A percentile compares a stretch with the other conserved stretches of the same genome.
phyloP scores from a whole-genome alignment of 1,140 invertebrate genomes.

The Alviniconcha marisindica region DNA sequence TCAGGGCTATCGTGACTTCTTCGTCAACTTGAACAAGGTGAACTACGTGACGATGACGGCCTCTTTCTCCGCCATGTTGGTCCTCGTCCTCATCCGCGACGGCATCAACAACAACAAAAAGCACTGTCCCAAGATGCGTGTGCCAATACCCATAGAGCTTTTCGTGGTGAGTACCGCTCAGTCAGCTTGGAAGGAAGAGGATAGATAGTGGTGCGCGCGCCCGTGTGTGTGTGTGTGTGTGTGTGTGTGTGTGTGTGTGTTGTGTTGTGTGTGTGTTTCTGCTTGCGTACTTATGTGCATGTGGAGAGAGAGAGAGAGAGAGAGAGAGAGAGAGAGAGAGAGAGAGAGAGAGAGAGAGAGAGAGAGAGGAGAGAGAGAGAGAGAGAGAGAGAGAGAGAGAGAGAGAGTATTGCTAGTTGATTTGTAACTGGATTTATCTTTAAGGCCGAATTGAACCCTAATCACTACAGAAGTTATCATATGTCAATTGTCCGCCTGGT shows the following conservation, averaged over 20 bases:
- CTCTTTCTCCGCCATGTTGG: constrained; percentile 83
- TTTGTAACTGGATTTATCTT: too few relatives aligned
- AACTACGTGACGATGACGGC: constrained; percentile 80
- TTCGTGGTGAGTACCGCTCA: constrained; percentile 80
- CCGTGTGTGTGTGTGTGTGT: not conserved
- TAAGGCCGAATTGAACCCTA: too few relatives aligned
- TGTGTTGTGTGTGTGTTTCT: not conserved
- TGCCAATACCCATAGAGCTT: constrained; percentile 92
- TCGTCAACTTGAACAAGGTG: constrained; percentile 70
- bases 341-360: too few relatives aligned
- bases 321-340: too few relatives aligned
- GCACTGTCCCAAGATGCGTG: constrained; percentile 79
- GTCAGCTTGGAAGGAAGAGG: too few relatives aligned
- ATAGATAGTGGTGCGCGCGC: not conserved
- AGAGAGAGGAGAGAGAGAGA: too few relatives aligned
- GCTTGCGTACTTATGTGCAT: not conserved
- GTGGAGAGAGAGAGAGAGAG: too few relatives aligned
- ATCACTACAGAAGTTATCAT: too few relatives aligned
- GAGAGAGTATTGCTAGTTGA: too few relatives aligned
- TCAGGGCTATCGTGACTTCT: constrained; percentile 74
- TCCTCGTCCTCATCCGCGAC: constrained; percentile 88
- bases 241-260: constrained; percentile 1
- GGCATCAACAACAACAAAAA: constrained; percentile 84
- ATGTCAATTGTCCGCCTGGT: too few relatives aligned
- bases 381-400: too few relatives aligned